Evolutionary conservation across 2,797 vertebrate species (phyloP), one percentile per base, ranked within the genome.

Genomic region (Paedocypris micromegethes): DNA sequence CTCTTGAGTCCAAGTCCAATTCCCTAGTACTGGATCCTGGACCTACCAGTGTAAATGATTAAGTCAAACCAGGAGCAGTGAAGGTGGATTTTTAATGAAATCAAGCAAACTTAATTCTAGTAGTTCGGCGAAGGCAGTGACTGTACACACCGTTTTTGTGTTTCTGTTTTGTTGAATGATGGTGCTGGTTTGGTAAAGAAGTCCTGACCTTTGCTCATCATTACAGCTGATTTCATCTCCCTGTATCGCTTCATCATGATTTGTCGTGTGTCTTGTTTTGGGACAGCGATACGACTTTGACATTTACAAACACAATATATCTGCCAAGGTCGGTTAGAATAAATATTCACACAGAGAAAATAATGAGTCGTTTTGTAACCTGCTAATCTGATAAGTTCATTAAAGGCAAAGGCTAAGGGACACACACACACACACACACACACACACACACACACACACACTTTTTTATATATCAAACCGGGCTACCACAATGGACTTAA

Each of bases 301-400:
- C 52, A 58, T 70, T 70, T 63, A 63, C 53, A 63, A 50, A 62
- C 58, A 54, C 4, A 57, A 43, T 6, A 2, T 61, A 56, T 62
- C 37, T 37, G 46, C 2, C 23, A 5, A 9, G 46, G 8, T 1
- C 8, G 57, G 23, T 66, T 56, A 56, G 4, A 41, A 40, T 49
- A 54, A 59, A 6, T 23, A 23, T 23, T 23, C 23, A 57, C 52
- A 41, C 39, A 7, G 4, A 41, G 45, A 46, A n/a, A 52, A 61
- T 66, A 70, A 52, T 60, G 45, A 59, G 41, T n/a, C 9, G 38
- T 8, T 68, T 74, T 49, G 61, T 55, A 56, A 56, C 51, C 48
- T 50, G 51, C 53, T 43, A 64, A 37, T 23, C 41, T 49, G 66
- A 59, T 69, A 54, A 59, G 46, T 23, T 23, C 23, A 23, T 23